A percentile compares a stretch with the other conserved stretches of the same genome.
Conservation (phyloP, 2,797 vertebrate genomes). For the Mormyrus hasselquistii region DNA sequence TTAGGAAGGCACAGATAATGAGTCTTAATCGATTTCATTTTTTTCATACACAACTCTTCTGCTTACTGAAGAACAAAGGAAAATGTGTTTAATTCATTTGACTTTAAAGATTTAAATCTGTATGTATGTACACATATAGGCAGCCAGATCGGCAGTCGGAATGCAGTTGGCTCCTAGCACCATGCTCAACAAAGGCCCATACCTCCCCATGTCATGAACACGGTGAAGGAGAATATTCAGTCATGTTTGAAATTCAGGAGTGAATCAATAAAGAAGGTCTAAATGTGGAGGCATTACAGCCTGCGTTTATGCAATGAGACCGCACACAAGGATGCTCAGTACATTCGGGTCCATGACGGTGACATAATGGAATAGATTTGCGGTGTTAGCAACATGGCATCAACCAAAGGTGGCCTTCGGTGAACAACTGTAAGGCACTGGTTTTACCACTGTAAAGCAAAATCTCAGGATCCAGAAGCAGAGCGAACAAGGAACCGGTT, state of each 20-base stretch:
- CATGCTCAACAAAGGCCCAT: neutral
- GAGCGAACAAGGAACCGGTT: neutral
- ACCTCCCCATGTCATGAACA: neutral
- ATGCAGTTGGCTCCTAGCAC: neutral
- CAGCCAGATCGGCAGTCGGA: neutral
- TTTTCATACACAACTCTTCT: neutral
- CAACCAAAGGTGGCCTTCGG: neutral
- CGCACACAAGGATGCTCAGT: neutral
- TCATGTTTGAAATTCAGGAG: neutral
- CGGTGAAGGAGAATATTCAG: neutral
- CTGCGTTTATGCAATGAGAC: neutral
- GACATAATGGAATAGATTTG: neutral
- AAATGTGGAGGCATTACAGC: neutral
- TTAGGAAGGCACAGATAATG: neutral
- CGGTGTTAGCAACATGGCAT: neutral
- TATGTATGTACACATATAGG: neutral
- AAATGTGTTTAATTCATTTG: neutral
- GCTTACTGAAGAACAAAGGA: neutral
- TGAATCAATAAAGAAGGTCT: neutral
- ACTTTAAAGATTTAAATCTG: neutral
- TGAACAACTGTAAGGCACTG: neutral
- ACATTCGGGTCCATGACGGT: neutral
- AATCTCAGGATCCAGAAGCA: neutral
- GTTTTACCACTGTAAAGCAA: neutral
- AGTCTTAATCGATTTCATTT: neutral